Base-by-base conservation (phyloP, 92 coral and sea anemone genomes). In the Hydrozoanthus gracilis region DNA sequence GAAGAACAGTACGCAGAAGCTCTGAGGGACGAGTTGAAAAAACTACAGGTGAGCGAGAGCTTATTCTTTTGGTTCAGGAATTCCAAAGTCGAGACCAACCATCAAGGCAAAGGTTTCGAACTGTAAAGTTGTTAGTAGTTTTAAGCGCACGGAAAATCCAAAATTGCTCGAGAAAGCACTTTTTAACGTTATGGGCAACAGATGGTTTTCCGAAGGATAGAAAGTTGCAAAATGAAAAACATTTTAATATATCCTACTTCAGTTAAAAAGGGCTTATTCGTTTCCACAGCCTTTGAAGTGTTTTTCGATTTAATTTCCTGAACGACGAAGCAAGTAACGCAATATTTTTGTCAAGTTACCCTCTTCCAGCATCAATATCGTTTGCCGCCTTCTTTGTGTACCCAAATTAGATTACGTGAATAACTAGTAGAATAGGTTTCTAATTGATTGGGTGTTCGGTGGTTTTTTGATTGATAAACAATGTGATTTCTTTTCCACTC, bases 1-100 rank as follows among this genome's bases (percentile, higher is more conserved):
- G 99, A 97, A 61, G 99, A 97, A 86, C 86, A 93, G 47, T 97
- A 95, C 73, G 67, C 90, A 62, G 99, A 95, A 67, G 92, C 99
- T 7, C 82, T 97, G 16, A 88, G 92, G 94, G 99, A 97, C 27
- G 99, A 97, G 62, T 86, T 97, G 66, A 97, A 95, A 71, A 95
- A 92, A 55, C 93, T 95, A 5, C 99, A 97, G 98, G 98, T 94
- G 66, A 2, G 85, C 64, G 61, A 54, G 61, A 54, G 61, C 61
- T 54, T 54, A 54, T 0, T 54, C 61, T 54, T 0, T 54, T 54
- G 61, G 61, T 54, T 54, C 61, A 54, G 61, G 61, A n/a, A 54
- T 54, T 54, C 2, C 61, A 54, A 54, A 54, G 61, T 54, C 61
- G 61, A 54, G 61, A 54, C 61, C 61, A 54, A 54, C 61, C 61